Conservation (phyloP, 1,140 invertebrate genomes). For the Lanistes nyassanus region DNA sequence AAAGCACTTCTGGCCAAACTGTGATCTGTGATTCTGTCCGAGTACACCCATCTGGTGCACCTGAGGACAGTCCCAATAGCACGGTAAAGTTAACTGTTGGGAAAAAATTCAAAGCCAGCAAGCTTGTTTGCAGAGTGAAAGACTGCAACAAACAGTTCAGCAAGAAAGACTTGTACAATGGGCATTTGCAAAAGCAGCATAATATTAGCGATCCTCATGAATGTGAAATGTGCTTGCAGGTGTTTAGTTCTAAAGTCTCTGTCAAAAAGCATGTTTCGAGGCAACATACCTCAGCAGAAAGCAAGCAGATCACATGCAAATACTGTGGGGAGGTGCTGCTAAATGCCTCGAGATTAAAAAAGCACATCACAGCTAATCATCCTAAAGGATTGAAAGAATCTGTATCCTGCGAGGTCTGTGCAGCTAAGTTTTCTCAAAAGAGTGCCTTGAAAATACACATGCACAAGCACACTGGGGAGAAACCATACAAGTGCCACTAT, state of each 20-base stretch:
- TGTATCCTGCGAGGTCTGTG: conserved; percentile 6
- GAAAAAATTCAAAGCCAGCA: no score
- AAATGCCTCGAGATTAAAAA: background rate
- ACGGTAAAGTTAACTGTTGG: no score
- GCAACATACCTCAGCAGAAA: background rate
- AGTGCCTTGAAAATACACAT: conserved; percentile 17
- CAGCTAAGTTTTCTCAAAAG: background rate
- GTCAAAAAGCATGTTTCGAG: conserved; percentile 8
- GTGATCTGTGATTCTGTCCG: no score
- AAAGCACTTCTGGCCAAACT: no score
- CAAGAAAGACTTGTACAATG: background rate
- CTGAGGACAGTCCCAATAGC: no score
- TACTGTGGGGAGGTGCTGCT: background rate
- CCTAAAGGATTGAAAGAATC: conserved; percentile 4
- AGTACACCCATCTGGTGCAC: no score
- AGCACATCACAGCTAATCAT: conserved; percentile 13
- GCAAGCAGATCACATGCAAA: background rate
- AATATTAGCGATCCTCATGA: background rate
- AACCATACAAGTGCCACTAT: conserved; percentile 17
- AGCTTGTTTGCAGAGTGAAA: background rate
- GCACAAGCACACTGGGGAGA: background rate
- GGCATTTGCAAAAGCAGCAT: conserved; percentile 1
- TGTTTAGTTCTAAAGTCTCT: background rate
- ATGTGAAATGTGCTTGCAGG: background rate
- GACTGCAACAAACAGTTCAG: background rate